Conservation (phyloP, 2,888 invertebrate genomes). For the Phrixothrix hirtus region DNA sequence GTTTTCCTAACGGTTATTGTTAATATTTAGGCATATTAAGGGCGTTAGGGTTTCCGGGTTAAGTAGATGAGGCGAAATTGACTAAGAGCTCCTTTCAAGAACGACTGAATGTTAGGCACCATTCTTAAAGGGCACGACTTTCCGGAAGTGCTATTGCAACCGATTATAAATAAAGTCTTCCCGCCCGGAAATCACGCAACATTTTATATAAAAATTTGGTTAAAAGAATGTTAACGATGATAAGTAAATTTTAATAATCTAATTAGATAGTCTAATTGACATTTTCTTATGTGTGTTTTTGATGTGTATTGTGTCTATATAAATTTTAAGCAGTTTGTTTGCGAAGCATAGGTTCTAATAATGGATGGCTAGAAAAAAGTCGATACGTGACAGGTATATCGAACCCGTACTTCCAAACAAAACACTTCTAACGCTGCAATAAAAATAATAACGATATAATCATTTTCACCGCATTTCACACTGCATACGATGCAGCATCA, state of each 20-base stretch:
- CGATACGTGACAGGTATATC: constrained; percentile 3
- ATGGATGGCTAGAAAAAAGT: neutral
- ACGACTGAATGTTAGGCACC: constrained; percentile 36
- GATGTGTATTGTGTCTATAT: constrained; percentile 46
- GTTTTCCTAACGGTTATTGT: no score
- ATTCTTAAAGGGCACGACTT: constrained; percentile 52
- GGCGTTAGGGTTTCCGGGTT: no score
- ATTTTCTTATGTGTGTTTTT: constrained; percentile 50
- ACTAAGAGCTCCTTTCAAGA: constrained; percentile 14
- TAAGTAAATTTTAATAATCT: constrained; percentile 33
- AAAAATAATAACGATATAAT: constrained; percentile 25
- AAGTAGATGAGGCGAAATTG: constrained; percentile 9
- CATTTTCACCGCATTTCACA: constrained; percentile 29
- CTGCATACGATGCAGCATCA: constrained; percentile 31
- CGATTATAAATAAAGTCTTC: constrained; percentile 53
- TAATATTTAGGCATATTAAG: no score
- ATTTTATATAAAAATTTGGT: constrained; percentile 34
- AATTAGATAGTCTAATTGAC: constrained; percentile 49
- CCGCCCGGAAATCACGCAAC: constrained; percentile 54
- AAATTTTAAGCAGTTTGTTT: constrained; percentile 32
- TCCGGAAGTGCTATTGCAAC: constrained; percentile 51
- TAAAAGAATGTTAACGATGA: constrained; percentile 36
- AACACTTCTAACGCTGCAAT: constrained; percentile 33
- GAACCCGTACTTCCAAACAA: constrained; percentile 25
- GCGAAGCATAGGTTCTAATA: constrained; percentile 23